Evolutionary conservation across 2,888 invertebrate genomes (phyloP), one percentile per base, ranked within the genome.

Genomic region (Protophormia terraenovae): DNA sequence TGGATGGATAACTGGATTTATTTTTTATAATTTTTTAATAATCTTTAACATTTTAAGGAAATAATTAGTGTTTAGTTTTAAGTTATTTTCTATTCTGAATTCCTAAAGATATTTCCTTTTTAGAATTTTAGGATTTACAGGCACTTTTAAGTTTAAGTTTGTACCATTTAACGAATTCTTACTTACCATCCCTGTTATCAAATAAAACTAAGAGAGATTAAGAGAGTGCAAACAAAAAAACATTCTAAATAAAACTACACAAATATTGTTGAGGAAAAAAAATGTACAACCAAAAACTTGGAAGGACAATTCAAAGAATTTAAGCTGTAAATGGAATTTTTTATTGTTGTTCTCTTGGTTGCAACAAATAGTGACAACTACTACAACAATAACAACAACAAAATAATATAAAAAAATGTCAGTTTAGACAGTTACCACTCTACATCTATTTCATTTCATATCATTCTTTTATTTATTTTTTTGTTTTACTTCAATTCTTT

Each of bases 291-390:
- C 71, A 4, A 67, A 73, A 83, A 73, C 50, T 69, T 73, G 35
- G 12, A 27, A 78, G 69, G 62, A 79, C 78, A 79, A 69, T 79
- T 75, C 69, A 75, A 79, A 75, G 64, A 29, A 69, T 71, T 79
- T 75, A 75, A 84, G 76, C 75, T 76, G 79, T 66, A 84, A 84
- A 84, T 75, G 69, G 69, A 75, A 67, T 78, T 72, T 77, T 72
- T 62, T 62, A 64, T 76, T 29, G 35, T 38, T 55, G 16, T 14
- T 66, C 53, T 80, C n/a, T 32, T 22, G 41, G 19, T 64, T 32
- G 47, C 66, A 73, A 72, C 62, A 79, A 66, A 66, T 47, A 66
- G 66, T 66, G 55, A 79, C 72, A 72, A 58, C 35, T 64, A 73
- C 45, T n/a, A 60, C 35, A 35, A 58, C 24, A 73, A 35, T 19